These are phyloP conservation scores for Echinarachnius parma DNA, from an alignment of 53 echinoderm and acorn worm species.

Conservation along the genomic window DNA sequence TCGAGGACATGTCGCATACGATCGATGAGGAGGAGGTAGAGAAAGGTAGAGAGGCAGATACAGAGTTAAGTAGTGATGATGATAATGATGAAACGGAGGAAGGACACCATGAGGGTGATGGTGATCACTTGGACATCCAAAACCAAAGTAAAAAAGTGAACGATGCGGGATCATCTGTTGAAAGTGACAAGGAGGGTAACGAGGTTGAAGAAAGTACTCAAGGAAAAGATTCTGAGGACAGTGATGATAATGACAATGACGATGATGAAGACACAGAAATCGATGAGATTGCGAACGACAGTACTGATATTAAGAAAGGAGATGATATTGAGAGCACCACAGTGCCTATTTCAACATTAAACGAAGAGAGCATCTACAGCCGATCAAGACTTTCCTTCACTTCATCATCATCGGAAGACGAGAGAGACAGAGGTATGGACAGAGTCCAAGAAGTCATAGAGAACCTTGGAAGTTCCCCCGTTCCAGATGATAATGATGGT, in stretches of 20 bases:
- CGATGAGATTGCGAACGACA: conserved; percentile 35
- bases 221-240: conserved; percentile 26
- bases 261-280: conserved; percentile 31
- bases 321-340: conserved; percentile 9
- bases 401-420: conserved; percentile 33
- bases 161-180: conserved; percentile 18
- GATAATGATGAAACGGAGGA: conserved; percentile 34
- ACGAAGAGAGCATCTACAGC: conserved; percentile 5
- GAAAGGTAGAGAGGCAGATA: conserved; percentile 31
- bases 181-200: conserved; percentile 27
- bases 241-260: conserved; percentile 32
- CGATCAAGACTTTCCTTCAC: conserved; percentile 6
- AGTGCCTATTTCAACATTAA: conserved; percentile 1
- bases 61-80: conserved; percentile 39
- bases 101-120: conserved; percentile 6
- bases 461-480: no score
- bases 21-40: conserved; percentile 33
- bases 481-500: no score
- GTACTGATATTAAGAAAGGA: conserved; percentile 18
- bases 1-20: conserved; percentile 16
- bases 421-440: conserved; percentile 7
- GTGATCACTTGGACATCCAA: not conserved
- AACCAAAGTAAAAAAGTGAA: not conserved
- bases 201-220: conserved; percentile 9
- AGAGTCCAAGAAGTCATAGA: not conserved